phyloP scores from a whole-genome alignment of 2,113 vertebrate genomes.

The Microtus montanus region DNA sequence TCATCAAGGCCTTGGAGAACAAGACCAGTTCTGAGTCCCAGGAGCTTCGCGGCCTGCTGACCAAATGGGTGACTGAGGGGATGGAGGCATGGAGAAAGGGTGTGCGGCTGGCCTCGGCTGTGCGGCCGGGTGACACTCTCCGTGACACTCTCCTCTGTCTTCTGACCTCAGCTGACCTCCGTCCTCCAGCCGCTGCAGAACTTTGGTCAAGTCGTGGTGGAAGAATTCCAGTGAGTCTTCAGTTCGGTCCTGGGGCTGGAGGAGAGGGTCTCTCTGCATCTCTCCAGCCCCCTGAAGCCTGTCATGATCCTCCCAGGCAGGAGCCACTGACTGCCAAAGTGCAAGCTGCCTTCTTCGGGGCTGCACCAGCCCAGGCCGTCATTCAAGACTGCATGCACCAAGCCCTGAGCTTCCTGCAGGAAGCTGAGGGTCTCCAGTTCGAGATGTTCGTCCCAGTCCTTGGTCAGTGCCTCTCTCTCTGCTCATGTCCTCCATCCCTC shows the following conservation, averaged over 20 bases:
- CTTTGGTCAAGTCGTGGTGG: slow-evolving; percentile 49
- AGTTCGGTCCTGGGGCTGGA: neutral
- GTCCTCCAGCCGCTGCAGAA: slow-evolving; percentile 13
- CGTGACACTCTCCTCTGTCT: neutral
- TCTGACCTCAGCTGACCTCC: slow-evolving; percentile 25
- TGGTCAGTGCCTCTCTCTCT: neutral
- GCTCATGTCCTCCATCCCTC: neutral
- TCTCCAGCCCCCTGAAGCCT: neutral
- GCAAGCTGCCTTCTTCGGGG: neutral
- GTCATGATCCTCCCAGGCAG: neutral
- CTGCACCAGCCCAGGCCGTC: fast-evolving
- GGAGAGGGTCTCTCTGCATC: neutral
- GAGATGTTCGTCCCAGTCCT: neutral
- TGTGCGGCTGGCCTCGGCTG: neutral
- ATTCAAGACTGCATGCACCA: neutral
- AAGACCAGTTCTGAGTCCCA: slow-evolving; percentile 26
- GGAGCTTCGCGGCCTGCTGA: slow-evolving; percentile 28
- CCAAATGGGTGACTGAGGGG: neutral
- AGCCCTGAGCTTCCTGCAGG: neutral
- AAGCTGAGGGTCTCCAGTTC: neutral
- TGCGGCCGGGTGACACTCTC: neutral
- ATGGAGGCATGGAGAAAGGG: neutral
- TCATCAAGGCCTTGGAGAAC: slow-evolving; percentile 6
- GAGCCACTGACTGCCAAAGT: neutral
- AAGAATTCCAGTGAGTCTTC: neutral